These are phyloP conservation scores for Pristionchus maxplancki DNA, from an alignment of 2,888 invertebrate species.

Conservation along the genomic window DNA sequence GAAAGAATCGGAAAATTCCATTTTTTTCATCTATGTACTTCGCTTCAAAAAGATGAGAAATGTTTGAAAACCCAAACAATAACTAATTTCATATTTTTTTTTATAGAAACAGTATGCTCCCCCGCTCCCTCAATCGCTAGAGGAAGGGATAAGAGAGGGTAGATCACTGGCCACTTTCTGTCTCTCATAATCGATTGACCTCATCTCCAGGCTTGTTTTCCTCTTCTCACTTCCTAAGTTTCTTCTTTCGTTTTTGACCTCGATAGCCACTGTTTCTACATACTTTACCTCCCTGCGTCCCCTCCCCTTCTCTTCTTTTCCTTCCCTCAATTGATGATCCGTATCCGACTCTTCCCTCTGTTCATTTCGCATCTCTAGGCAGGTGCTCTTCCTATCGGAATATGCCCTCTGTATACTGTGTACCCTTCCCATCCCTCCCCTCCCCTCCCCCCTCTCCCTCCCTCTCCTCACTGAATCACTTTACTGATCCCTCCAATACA, in stretches of 20 bases:
- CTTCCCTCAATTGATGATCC: constrained; percentile 30
- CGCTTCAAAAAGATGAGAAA: too few relatives aligned
- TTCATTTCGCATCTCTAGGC: constrained; percentile 14
- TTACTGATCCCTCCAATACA: constrained; percentile 21
- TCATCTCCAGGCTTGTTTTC: constrained; percentile 18
- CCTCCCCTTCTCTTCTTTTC: neutral
- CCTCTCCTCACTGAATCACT: constrained; percentile 19
- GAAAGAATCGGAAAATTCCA: too few relatives aligned
- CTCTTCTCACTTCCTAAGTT: neutral
- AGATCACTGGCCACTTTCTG: neutral
- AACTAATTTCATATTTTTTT: too few relatives aligned
- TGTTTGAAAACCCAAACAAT: too few relatives aligned
- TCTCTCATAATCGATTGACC: neutral
- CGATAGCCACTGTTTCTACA: constrained; percentile 7
- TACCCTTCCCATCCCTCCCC: constrained; percentile 20
- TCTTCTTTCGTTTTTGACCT: constrained; percentile 4
- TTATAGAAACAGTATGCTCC: neutral
- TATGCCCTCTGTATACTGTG: constrained; percentile 30
- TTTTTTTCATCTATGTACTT: too few relatives aligned
- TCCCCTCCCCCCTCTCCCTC: neutral
- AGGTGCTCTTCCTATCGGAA: constrained; percentile 32
- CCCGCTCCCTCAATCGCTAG: too few relatives aligned
- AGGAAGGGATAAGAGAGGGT: neutral
- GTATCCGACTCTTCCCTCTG: constrained; percentile 24
- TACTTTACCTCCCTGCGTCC: neutral